These are phyloP conservation scores for Protobothrops flavoviridis DNA, from an alignment of 2,113 vertebrate genomes.

Conservation along the genomic window DNA sequence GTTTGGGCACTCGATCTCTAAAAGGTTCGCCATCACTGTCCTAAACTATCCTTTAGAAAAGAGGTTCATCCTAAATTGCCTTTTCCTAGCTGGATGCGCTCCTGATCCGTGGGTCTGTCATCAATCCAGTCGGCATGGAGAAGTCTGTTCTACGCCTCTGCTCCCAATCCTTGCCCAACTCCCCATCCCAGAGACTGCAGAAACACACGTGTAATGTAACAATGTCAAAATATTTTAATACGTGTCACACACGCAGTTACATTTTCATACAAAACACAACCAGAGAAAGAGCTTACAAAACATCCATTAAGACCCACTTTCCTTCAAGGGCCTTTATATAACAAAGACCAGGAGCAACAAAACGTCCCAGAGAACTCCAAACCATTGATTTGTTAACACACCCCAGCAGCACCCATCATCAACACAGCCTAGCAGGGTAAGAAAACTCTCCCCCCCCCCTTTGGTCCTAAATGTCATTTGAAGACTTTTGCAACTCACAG, in stretches of 20 bases:
- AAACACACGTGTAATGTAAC: conserved; percentile 44
- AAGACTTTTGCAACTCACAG: conserved; percentile 54
- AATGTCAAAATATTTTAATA: conserved; percentile 82
- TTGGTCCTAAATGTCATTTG: conserved; percentile 57
- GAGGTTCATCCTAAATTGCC: neutral
- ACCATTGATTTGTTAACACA: conserved; percentile 67
- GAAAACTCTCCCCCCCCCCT: conserved; percentile 63
- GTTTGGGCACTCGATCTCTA: no score
- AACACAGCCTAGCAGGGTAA: conserved; percentile 68
- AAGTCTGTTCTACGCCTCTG: neutral
- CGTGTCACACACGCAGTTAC: conserved; percentile 78
- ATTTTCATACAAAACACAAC: conserved; percentile 75
- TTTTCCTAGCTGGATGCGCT: neutral
- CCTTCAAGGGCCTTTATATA: conserved; percentile 77
- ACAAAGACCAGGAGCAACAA: conserved; percentile 73
- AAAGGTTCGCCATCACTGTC: no score
- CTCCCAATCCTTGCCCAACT: neutral
- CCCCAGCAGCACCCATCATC: conserved; percentile 66
- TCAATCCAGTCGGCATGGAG: neutral
- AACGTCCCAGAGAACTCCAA: conserved; percentile 56
- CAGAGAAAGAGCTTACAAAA: conserved; percentile 72
- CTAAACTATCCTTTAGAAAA: no score
- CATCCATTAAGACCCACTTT: conserved; percentile 49
- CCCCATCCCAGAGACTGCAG: conserved; percentile 26
- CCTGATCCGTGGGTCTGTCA: neutral